Base-by-base conservation (phyloP, 1,140 invertebrate genomes). In the Heterodera schachtii region DNA sequence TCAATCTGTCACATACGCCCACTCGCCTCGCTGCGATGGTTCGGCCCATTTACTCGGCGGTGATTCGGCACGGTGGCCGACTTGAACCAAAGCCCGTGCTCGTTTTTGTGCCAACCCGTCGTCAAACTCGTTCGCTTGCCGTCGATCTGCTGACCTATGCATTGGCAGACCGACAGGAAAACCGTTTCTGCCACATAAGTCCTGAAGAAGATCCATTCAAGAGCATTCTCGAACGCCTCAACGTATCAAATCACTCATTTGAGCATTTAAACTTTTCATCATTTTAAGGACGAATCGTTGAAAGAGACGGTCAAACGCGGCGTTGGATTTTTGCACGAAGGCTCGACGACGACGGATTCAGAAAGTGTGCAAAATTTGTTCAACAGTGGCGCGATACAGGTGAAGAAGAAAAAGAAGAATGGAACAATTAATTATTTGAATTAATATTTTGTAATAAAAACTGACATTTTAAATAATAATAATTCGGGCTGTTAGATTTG, bases 251-350 rank as follows among this genome's bases (percentile, higher is more conserved):
- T 13, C 6, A 71, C 4, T 31, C 13, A 71, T 31, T 71, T 31
- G 43, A 46, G 1, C 16, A 71, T 1, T 3, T 69, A 11, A 13
- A 64, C 19, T 46, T 31, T 13, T 71, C n/a, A 71, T 2, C 41
- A 44, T 47, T 93, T 98, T 90, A 91, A 92, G 1, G 96, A 98
- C 90, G 95, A 95, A 91, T 90, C 91, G 9, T 78, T 89, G 16
- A 69, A 78, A 83, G 95, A 96, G 89, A 96, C 95, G 0, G 88
- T 97, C 0, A 92, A 93, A 0, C 95, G 96, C 90, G 98, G 98
- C 75, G 96, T 99, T 60, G 97, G 95, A 3, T 99, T 97, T 91
- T 92, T 99, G 16, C 97, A 99, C 90, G 97, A 98, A 92, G 97
- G 97, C 9, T 91, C 98, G 5, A 93, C 93, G 4, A 87, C 93